phyloP scores from a whole-genome alignment of 1,140 invertebrate species.

The Megathymus violae region DNA sequence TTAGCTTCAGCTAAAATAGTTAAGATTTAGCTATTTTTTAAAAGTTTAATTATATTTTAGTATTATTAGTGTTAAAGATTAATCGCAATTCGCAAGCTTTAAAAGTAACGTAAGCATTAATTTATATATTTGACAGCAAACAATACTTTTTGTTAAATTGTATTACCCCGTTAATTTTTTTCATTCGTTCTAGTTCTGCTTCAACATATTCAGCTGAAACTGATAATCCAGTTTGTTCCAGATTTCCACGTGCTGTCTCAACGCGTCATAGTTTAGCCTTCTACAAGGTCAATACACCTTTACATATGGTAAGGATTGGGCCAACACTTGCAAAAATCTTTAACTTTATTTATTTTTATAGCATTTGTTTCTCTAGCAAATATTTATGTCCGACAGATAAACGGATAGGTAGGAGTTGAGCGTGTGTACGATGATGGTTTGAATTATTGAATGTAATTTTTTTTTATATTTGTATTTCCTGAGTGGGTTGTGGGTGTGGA shows the following conservation, averaged over 20 bases:
- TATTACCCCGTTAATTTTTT: no score
- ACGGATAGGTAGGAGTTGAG: background rate
- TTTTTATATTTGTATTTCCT: background rate
- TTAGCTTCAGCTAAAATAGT: no score
- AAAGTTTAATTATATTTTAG: no score
- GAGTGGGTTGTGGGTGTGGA: no score
- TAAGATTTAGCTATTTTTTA: no score
- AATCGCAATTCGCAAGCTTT: no score
- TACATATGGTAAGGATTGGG: slow-evolving; percentile 13
- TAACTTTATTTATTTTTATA: slow-evolving; percentile 22
- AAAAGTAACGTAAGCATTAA: no score
- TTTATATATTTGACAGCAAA: no score
- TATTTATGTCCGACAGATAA: slow-evolving; percentile 23
- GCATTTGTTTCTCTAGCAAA: slow-evolving; percentile 19
- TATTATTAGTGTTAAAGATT: no score
- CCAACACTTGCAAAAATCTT: slow-evolving; percentile 5
- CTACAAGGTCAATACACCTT: slow-evolving; percentile 28
- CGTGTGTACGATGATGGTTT: background rate
- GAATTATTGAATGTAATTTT: background rate
- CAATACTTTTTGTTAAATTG: no score
- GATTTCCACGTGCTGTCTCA: background rate
- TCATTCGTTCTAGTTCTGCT: no score
- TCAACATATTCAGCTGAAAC: background rate
- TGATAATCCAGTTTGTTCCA: background rate
- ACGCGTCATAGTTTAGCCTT: slow-evolving; percentile 18